Base-by-base conservation (phyloP, 2,113 vertebrate genomes). In the Alethe castanea region DNA sequence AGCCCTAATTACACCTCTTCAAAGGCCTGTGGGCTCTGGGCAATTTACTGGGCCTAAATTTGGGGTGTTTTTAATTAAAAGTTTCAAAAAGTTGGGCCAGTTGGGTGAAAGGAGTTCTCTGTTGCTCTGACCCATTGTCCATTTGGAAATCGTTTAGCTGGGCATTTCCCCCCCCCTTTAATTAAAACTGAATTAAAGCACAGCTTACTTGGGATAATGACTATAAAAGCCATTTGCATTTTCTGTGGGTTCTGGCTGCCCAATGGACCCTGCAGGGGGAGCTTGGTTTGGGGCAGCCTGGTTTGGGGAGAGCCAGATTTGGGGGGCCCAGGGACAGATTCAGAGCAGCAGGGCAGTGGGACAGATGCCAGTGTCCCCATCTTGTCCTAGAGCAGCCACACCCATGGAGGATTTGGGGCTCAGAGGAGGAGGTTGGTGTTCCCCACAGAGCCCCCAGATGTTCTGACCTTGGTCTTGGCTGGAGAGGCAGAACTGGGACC, bases 51-150 rank as follows among this genome's bases (percentile, higher is more conserved):
- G 29, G 69, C 60, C 53, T 69, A 94, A 73, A 94, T 36, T 54
- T 59, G 52, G 11, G 12, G 59, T 57, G n/a, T 14, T 87, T 95
- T 92, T 97, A 96, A 97, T 96, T 96, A 94, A 95, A 89, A 80
- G 22, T 88, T 94, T 88, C 48, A 88, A 56, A 91, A 92, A 66
- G 35, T 83, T 64, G n/a, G 71, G 71, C 82, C 62, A 79, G 77
- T 83, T 53, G 65, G 64, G 89, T 96, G 90, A 96, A 83, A 93
- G 88, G 69, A 64, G 40, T 62, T 57, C 72, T 90, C 38, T 93
- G 45, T 92, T 92, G 60, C 69, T 79, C 59, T 36, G 62, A 45
- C 88, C 84, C 87, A 29, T 88, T 0, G 0, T 87, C 72, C 29
- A 29, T 50, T 20, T 94, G 71, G 66, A 82, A 84, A 57, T 53